Conservation (phyloP, 2,113 vertebrate genomes). For the Sturnira hondurensis region DNA sequence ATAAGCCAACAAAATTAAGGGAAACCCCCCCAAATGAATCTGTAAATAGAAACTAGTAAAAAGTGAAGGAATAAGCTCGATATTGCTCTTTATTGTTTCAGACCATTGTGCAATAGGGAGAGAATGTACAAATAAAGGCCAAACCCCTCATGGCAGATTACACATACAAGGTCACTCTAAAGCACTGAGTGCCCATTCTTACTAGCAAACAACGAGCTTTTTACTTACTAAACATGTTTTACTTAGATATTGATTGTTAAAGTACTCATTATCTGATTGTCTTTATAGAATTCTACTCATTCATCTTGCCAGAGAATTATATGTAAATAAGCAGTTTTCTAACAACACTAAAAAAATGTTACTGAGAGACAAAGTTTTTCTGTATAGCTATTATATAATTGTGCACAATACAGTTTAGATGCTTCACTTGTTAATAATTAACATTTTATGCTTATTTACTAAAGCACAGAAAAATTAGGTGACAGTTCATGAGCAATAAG, state of each 20-base stretch:
- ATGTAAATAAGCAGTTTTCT: neutral
- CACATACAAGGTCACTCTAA: neutral
- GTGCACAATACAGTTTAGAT: neutral
- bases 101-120: neutral
- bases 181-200: neutral
- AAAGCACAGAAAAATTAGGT: slow-evolving; percentile 43
- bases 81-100: neutral
- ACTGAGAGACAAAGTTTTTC: slow-evolving; percentile 32
- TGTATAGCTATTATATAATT: neutral
- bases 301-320: neutral
- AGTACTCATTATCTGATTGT: neutral
- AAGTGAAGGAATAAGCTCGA: slow-evolving; percentile 27
- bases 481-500: slow-evolving; percentile 3
- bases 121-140: neutral
- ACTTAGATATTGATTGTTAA: neutral
- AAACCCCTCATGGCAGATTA: neutral
- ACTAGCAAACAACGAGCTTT: neutral
- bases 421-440: slow-evolving; percentile 30
- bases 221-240: neutral
- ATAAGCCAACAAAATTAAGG: slow-evolving; percentile 56
- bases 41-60: slow-evolving; percentile 59
- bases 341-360: neutral
- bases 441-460: slow-evolving; percentile 40
- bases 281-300: neutral
- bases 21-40: slow-evolving; percentile 39